phyloP scores from a whole-genome alignment of 2,113 vertebrate genomes.

The Phocoena sinus region DNA sequence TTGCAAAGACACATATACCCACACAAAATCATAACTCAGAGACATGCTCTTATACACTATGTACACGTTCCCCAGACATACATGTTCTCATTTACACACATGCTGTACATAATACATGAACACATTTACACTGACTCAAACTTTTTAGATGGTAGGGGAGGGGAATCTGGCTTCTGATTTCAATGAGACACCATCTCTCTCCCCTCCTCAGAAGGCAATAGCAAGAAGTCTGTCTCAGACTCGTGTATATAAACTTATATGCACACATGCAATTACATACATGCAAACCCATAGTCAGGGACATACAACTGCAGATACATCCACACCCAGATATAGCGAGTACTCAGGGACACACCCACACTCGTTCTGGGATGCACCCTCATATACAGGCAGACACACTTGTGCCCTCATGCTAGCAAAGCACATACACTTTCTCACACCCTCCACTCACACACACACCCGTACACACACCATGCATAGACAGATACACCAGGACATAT shows the following conservation, averaged over 20 bases:
- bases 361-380: background rate
- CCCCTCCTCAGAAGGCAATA: background rate
- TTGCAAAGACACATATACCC: background rate
- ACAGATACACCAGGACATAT: background rate
- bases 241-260: background rate
- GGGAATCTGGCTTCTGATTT: background rate
- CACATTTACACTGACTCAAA: background rate
- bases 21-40: background rate
- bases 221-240: background rate
- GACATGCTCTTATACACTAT: background rate
- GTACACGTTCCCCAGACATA: background rate
- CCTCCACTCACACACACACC: background rate
- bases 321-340: background rate
- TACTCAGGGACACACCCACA: slow-evolving; percentile 8
- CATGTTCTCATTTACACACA: background rate
- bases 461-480: background rate
- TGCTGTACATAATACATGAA: background rate
- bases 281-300: background rate
- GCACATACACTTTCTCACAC: background rate
- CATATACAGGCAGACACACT: background rate
- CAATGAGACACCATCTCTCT: background rate
- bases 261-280: background rate
- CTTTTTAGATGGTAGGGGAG: background rate
- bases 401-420: background rate
- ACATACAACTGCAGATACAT: background rate